These are phyloP conservation scores for Synanthedon tipuliformis DNA, from an alignment of 2,888 invertebrate genomes.

Conservation along the genomic window DNA sequence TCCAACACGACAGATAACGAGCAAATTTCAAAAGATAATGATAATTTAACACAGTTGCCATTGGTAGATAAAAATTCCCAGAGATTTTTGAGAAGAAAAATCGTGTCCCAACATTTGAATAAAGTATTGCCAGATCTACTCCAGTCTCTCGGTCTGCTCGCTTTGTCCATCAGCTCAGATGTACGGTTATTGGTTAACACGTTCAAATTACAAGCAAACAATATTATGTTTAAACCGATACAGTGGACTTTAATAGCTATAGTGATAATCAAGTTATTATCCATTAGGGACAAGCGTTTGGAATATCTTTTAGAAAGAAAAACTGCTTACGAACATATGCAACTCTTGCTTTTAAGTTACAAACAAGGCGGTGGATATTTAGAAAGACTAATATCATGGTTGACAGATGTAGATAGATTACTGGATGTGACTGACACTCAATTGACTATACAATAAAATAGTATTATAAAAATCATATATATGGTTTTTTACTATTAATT, in stretches of 20 bases:
- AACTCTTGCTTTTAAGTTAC: conserved; percentile 57
- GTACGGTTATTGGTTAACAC: conserved; percentile 70
- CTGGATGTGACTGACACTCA: conserved; percentile 48
- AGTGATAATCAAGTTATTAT: conserved; percentile 74
- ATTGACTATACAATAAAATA: conserved; percentile 35
- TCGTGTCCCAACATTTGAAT: conserved; percentile 76
- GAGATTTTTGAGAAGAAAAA: conserved; percentile 74
- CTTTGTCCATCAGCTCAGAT: conserved; percentile 49
- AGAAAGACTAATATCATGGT: conserved; percentile 58
- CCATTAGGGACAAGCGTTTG: conserved; percentile 41
- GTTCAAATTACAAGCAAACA: conserved; percentile 76
- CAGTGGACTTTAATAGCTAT: conserved; percentile 79
- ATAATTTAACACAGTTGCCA: conserved; percentile 67
- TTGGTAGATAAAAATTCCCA: conserved; percentile 76
- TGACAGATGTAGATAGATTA: conserved; percentile 60
- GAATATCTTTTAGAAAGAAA: conserved; percentile 33
- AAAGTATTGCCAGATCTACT: conserved; percentile 73
- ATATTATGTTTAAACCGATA: conserved; percentile 77
- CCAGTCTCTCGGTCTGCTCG: conserved; percentile 53
- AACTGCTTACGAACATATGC: conserved; percentile 49
- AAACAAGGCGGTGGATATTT: conserved; percentile 63
- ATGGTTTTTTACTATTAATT: no score
- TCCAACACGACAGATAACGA: conserved; percentile 11
- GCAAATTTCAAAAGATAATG: conserved; percentile 21
- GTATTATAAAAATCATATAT: background rate